Conservation (phyloP, 2,113 vertebrate species). For the Caretta caretta region DNA sequence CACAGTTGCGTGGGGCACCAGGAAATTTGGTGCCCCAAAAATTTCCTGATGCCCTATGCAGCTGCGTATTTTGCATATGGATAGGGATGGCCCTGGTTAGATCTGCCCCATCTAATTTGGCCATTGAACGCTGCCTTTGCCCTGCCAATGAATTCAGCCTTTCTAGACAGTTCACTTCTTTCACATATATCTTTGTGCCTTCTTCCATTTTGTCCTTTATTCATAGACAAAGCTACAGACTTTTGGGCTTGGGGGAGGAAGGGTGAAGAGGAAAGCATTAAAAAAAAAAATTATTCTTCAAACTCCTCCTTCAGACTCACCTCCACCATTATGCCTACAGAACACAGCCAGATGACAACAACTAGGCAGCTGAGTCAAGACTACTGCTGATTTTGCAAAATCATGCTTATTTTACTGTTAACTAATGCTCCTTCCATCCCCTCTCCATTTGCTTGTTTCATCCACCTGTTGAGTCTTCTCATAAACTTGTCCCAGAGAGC, state of each 20-base stretch:
- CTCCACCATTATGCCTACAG: background rate
- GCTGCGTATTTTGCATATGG: too few relatives aligned
- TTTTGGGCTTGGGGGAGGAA: background rate
- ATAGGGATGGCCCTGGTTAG: background rate
- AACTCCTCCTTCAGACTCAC: background rate
- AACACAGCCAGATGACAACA: background rate
- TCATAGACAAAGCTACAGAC: background rate
- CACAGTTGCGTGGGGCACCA: too few relatives aligned
- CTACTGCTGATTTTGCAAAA: background rate
- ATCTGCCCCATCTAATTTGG: background rate
- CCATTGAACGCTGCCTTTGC: background rate
- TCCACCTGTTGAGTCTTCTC: background rate
- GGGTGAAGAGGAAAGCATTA: background rate
- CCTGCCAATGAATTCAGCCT: background rate
- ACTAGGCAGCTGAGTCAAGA: background rate
- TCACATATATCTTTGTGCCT: background rate
- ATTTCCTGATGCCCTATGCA: too few relatives aligned
- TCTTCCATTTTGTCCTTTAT: background rate
- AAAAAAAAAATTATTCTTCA: background rate
- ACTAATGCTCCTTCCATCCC: background rate
- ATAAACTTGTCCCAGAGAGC: background rate
- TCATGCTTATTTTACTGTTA: background rate
- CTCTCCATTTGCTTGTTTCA: background rate
- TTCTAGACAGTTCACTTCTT: background rate
- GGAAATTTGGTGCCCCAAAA: too few relatives aligned